A percentile compares a stretch with the other conserved stretches of the same genome.
Conservation (phyloP, 1,140 invertebrate genomes). For the Potamilus streckersoni region DNA sequence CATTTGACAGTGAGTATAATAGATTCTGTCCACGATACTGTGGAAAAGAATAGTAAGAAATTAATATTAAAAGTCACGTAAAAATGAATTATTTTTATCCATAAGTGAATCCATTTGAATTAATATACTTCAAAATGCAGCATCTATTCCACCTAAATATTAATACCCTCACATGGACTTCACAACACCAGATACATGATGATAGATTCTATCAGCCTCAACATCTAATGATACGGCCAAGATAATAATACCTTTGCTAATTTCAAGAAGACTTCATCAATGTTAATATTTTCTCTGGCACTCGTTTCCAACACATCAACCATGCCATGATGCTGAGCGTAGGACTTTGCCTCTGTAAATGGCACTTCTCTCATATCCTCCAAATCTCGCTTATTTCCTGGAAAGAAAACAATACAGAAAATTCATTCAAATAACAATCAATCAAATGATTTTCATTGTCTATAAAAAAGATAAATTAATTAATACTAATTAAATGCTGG, state of each 20-base stretch:
- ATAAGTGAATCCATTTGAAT: background rate
- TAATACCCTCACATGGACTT: background rate
- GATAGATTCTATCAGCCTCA: background rate
- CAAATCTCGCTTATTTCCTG: slow-evolving; percentile 90
- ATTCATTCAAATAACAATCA: background rate
- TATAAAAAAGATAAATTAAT: slow-evolving; percentile 7
- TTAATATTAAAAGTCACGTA: background rate
- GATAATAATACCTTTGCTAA: slow-evolving; percentile 58
- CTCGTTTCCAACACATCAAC: slow-evolving; percentile 64
- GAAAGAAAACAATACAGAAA: slow-evolving; percentile 7
- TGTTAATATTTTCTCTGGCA: slow-evolving; percentile 67
- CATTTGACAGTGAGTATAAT: no score
- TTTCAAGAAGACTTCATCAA: slow-evolving; percentile 65
- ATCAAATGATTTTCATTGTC: background rate
- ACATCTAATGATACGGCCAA: background rate
- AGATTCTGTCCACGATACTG: no score
- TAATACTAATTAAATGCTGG: background rate
- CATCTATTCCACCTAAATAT: background rate
- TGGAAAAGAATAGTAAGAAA: no score
- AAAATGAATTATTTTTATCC: background rate
- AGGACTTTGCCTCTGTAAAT: slow-evolving; percentile 83
- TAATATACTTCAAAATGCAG: background rate
- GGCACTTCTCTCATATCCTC: slow-evolving; percentile 85
- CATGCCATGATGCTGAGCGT: slow-evolving; percentile 77
- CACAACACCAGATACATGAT: background rate